Evolutionary conservation across 2,888 invertebrate genomes (phyloP).

Genomic region (Leucophenga montana): DNA sequence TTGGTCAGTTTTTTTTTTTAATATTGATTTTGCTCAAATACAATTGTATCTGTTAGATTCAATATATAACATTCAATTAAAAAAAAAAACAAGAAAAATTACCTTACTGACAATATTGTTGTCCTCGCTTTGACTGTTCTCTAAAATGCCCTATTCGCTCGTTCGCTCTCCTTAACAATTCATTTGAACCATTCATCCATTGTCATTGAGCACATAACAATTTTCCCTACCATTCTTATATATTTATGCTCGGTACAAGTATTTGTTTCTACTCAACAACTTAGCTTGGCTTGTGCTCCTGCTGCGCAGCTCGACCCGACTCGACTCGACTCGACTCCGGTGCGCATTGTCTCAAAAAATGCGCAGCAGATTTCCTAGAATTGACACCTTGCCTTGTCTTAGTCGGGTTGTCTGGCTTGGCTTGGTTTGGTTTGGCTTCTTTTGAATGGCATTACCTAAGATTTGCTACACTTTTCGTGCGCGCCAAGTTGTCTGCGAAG

Average conservation of each 20-base stretch:
- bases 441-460: constrained; percentile 34
- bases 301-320: constrained; percentile 31
- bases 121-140: too few relatives aligned
- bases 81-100: too few relatives aligned
- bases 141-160: too few relatives aligned
- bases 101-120: too few relatives aligned
- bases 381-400: constrained; percentile 56
- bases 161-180: background rate
- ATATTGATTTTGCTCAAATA: too few relatives aligned
- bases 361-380: constrained; percentile 54
- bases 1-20: too few relatives aligned
- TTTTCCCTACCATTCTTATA: constrained; percentile 49
- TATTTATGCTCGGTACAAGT: background rate
- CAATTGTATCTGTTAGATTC: too few relatives aligned
- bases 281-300: constrained; percentile 41
- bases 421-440: background rate
- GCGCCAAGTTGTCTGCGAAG: constrained; percentile 66
- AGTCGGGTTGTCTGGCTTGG: constrained; percentile 4
- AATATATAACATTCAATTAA: too few relatives aligned
- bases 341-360: constrained; percentile 34
- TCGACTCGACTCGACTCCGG: constrained; percentile 17
- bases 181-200: constrained; percentile 32
- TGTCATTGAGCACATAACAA: constrained; percentile 59
- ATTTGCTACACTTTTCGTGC: constrained; percentile 60
- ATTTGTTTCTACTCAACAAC: constrained; percentile 9